phyloP scores from a whole-genome alignment of 2,888 invertebrate genomes.

The Drosophila atroscutellata region DNA sequence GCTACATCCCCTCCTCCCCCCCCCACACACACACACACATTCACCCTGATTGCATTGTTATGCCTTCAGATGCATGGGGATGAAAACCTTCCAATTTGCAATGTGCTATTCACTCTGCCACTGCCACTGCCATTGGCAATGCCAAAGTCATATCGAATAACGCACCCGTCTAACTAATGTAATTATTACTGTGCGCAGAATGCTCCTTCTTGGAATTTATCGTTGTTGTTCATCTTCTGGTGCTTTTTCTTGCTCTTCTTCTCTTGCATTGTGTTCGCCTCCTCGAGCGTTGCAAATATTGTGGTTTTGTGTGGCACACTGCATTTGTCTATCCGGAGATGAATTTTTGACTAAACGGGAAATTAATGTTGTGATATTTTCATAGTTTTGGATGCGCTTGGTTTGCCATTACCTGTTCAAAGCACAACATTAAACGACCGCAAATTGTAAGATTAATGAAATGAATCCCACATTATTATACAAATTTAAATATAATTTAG shows the following conservation, averaged over 20 bases:
- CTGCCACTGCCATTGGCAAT: slow-evolving; percentile 10
- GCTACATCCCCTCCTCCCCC: not conserved
- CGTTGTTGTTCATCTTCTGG: slow-evolving; percentile 1
- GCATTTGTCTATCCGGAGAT: slow-evolving; percentile 1
- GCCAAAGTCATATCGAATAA: slow-evolving; percentile 18
- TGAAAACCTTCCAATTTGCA: not conserved
- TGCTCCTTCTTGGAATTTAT: slow-evolving; percentile 1
- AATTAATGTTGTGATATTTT: not conserved
- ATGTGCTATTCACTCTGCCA: slow-evolving; percentile 2
- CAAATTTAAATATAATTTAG: not conserved
- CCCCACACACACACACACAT: not conserved
- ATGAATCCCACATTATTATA: not conserved
- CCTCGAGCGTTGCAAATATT: not conserved
- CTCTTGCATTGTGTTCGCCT: not conserved
- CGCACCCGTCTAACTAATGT: slow-evolving; percentile 31
- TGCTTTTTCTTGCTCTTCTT: not conserved
- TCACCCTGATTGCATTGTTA: not conserved
- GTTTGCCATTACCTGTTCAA: not conserved
- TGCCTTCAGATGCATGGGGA: slow-evolving; percentile 4
- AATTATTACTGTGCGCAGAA: slow-evolving; percentile 27
- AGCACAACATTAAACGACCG: not conserved
- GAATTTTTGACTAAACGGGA: not conserved
- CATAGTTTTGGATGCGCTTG: not conserved
- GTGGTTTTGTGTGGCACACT: not conserved
- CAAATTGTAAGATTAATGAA: not conserved